Evolutionary conservation across 2,888 invertebrate genomes (phyloP).

Genomic region (Clitarchus hookeri): DNA sequence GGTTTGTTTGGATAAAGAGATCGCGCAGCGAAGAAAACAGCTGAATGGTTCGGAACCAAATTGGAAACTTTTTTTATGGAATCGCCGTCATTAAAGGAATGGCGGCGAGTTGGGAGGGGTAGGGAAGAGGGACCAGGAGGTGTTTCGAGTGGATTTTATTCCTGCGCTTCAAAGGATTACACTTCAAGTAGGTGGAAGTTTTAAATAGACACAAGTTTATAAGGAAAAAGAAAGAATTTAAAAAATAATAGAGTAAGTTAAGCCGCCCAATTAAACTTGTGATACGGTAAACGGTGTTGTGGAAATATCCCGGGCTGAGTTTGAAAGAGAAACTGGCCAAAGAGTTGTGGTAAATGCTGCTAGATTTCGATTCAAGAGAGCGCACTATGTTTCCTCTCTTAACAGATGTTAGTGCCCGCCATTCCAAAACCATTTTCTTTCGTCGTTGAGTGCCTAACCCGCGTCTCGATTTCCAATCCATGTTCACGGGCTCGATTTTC

Average conservation of each 20-base stretch:
- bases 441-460: not conserved
- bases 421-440: not conserved
- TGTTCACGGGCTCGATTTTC: too few species aligned
- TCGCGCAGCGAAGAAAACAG: not conserved
- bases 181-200: not conserved
- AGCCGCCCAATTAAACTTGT: not conserved
- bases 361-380: not conserved
- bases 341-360: not conserved
- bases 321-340: not conserved
- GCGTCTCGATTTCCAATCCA: too few species aligned
- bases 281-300: not conserved
- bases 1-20: constrained; percentile 14
- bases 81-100: not conserved
- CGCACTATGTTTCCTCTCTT: not conserved
- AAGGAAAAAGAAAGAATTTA: not conserved
- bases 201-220: not conserved
- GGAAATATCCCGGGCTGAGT: not conserved
- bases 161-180: not conserved
- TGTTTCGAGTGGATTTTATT: not conserved
- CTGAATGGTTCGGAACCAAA: not conserved
- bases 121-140: not conserved
- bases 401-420: not conserved
- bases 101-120: not conserved
- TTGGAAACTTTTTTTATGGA: not conserved
- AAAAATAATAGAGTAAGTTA: not conserved